Evolutionary conservation across 2,888 invertebrate species (phyloP).

Genomic region (Chloroclystis v-ata): DNA sequence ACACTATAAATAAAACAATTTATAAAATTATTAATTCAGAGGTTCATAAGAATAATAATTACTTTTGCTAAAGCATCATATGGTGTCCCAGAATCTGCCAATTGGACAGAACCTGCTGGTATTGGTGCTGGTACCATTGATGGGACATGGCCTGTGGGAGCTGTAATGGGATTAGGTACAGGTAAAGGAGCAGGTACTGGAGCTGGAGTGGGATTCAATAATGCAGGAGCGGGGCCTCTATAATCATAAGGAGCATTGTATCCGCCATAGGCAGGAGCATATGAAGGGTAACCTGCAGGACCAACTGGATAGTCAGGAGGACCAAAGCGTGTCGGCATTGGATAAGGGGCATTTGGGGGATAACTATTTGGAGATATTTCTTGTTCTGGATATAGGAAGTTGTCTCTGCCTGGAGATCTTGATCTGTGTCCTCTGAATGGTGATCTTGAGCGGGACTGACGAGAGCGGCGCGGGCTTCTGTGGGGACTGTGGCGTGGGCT

Average conservation of each 20-base stretch:
- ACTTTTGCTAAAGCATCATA: constrained; percentile 70
- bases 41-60: constrained; percentile 35
- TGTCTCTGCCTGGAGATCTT: constrained; percentile 26
- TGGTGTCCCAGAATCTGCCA: constrained; percentile 36
- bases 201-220: constrained; percentile 35
- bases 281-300: constrained; percentile 22
- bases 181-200: constrained; percentile 31
- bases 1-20: constrained; percentile 6
- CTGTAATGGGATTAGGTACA: constrained; percentile 22
- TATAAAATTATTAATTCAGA: too few species aligned
- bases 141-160: constrained; percentile 30
- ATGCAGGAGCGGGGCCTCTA: constrained; percentile 29
- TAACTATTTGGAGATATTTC: constrained; percentile 11
- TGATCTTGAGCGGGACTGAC: constrained; percentile 31
- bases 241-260: constrained; percentile 44
- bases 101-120: constrained; percentile 25
- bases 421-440: constrained; percentile 29
- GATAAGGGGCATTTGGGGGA: constrained; percentile 17
- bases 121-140: constrained; percentile 38
- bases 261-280: constrained; percentile 38
- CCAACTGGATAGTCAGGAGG: constrained; percentile 19
- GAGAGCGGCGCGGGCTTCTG: constrained; percentile 24
- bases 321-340: constrained; percentile 22
- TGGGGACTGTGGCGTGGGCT: constrained; percentile 28
- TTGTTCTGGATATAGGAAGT: constrained; percentile 25